Base-by-base conservation (phyloP, 2,113 vertebrate genomes). In the Pogona vitticeps region DNA sequence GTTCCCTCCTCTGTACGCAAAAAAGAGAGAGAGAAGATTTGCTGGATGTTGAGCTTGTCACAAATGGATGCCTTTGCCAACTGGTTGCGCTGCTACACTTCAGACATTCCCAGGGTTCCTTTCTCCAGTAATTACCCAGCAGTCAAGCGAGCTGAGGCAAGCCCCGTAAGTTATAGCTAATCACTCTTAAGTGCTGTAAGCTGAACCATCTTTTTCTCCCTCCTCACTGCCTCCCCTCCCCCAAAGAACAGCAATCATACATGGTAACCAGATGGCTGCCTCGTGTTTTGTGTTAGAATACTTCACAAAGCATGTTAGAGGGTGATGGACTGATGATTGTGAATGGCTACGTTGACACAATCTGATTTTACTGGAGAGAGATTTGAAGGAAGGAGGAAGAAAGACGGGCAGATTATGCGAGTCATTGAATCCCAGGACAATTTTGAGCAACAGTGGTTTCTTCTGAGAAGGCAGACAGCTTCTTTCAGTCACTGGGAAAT, bases 181-280 rank as follows among this genome's bases (percentile, higher is more conserved):
- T 96, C 71, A 68, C 87, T 92, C 85, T 0, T 93, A 95, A 96
- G 90, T 94, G 95, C 94, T 94, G 83, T 92, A 89, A 95, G 91
- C 88, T 88, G 70, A 85, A 81, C 80, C 83, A 84, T 93, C 95
- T 94, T 40, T 31, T 46, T 3, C 59, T 38, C 28, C 6, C 52
- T 17, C 31, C 18, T 10, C 46, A 52, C 46, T 52, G 46, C 46
- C 46, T 26, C 15, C 14, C 23, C 28, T 67, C 28, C 91, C 87
- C 90, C 91, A 92, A 88, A 90, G 94, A 93, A 91, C 89, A 92
- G 94, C 91, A 90, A 96, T 94, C 92, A 94, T 93, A 94, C 88
- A 95, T 70, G 63, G 92, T 76, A 92, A 96, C 90, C 95, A 96
- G 95, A 97, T 96, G 95, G 94, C 93, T 91, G 91, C 83, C 91